These are phyloP conservation scores for Erithacus rubecula DNA, from an alignment of 2,797 vertebrate genomes.

Conservation along the genomic window DNA sequence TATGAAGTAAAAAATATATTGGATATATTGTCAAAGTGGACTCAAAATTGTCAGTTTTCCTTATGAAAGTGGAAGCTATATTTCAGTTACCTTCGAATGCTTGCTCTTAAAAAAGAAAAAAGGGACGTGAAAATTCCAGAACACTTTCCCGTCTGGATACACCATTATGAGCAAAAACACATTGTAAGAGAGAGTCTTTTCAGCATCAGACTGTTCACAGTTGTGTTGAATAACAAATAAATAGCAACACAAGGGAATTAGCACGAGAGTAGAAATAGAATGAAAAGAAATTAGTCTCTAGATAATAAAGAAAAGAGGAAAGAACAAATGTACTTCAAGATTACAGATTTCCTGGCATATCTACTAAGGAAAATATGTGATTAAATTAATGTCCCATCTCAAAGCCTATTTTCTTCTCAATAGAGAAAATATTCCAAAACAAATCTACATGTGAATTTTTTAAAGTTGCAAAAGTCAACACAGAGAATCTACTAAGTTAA, in stretches of 20 bases:
- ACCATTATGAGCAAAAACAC: neutral
- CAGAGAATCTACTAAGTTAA: neutral
- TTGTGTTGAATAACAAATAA: neutral
- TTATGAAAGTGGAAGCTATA: neutral
- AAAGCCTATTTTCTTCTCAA: neutral
- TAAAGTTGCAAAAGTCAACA: neutral
- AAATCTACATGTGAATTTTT: neutral
- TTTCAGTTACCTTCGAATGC: neutral
- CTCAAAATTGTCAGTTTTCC: neutral
- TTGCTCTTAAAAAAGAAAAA: neutral
- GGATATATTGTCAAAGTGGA: neutral
- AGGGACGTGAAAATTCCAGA: neutral
- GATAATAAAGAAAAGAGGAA: neutral
- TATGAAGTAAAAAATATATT: neutral
- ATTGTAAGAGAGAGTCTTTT: neutral
- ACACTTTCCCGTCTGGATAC: neutral
- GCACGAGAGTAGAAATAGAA: neutral
- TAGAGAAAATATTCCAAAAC: neutral
- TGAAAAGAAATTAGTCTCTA: neutral
- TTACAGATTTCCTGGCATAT: neutral
- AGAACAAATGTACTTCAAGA: neutral
- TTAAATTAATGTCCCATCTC: neutral
- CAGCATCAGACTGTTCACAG: neutral
- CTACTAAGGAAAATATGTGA: neutral
- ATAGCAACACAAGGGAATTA: neutral